Base-by-base conservation (phyloP, 2,113 vertebrate genomes). In the Cyanoliseus patagonus region DNA sequence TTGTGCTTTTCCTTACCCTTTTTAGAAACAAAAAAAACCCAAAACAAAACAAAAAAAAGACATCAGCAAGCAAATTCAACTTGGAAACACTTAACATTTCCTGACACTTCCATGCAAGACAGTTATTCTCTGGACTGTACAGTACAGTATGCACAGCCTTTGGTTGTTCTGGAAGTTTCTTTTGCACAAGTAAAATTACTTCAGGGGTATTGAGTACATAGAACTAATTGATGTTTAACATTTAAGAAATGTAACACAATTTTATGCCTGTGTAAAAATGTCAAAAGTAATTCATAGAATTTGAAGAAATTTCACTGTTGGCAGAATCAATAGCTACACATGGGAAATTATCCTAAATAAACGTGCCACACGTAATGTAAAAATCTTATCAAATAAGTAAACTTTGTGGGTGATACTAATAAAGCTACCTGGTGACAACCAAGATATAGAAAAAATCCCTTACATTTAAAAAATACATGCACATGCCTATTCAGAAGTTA, bases 171-270 rank as follows among this genome's bases (percentile, higher is more conserved):
- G 13, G 0, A 3, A 63, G 35, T 47, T 62, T 91, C 51, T 81
- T 30, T 89, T 74, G 62, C 83, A 81, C 33, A 76, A 75, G 41
- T 83, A 53, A 96, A 97, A 96, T 96, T 96, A 96, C 92, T 93
- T 92, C 66, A 83, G 74, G 66, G 86, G 23, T 68, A 57, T 24
- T 57, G 62, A 88, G 47, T 69, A 63, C 31, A 77, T 81, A 76
- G 47, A 94, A 55, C 75, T 86, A 96, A 97, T 96, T 97, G 95
- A 96, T 86, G 47, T 89, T 94, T 83, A 96, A 90, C 83, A 88
- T 74, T 81, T 95, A 96, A 92, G 75, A 77, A 96, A 55, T 33
- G 57, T 46, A 87, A 82, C 44, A 70, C 12, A 85, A 67, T 95
- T 94, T 88, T 93, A 39, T 93, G 59, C 23, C 59, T 88, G 69